phyloP scores from a whole-genome alignment of 2,888 invertebrate species.

The Panorpa germanica region DNA sequence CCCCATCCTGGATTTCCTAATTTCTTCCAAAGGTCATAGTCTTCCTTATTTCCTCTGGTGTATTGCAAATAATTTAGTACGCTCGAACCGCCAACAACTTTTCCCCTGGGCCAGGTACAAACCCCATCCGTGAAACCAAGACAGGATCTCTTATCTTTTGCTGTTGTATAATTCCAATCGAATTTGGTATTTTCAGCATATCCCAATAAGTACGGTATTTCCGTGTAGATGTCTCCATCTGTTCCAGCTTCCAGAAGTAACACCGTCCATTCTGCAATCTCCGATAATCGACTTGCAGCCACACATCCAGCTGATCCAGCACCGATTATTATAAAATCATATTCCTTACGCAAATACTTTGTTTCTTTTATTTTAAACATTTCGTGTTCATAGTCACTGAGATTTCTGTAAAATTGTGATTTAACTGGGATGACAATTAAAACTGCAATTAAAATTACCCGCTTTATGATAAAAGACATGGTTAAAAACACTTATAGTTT shows the following conservation, averaged over 20 bases:
- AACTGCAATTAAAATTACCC: too few species aligned
- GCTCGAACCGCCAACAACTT: constrained; percentile 43
- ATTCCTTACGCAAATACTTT: too few species aligned
- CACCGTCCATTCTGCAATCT: constrained; percentile 36
- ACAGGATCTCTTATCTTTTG: constrained; percentile 28
- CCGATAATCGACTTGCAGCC: constrained; percentile 37
- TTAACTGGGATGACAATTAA: too few species aligned
- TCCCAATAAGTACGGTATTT: not conserved
- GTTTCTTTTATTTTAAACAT: too few species aligned
- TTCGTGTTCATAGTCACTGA: too few species aligned
- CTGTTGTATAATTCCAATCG: constrained; percentile 16
- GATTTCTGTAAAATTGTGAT: too few species aligned
- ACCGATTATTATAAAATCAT: constrained; percentile 19
- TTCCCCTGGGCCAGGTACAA: constrained; percentile 49
- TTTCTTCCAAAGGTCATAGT: constrained; percentile 51
- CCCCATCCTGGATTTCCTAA: constrained; percentile 47
- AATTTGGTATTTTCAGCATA: not conserved
- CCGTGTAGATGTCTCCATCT: constrained; percentile 26
- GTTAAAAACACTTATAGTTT: too few species aligned
- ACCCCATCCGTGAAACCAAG: constrained; percentile 28
- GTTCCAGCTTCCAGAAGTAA: constrained; percentile 46
- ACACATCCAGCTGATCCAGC: constrained; percentile 28
- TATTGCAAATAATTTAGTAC: constrained; percentile 51
- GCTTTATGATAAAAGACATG: too few species aligned
- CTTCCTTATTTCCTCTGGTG: constrained; percentile 38